Evolutionary conservation across 2,888 invertebrate genomes (phyloP), one percentile per base, ranked within the genome.

Genomic region (Tiphia femorata): DNA sequence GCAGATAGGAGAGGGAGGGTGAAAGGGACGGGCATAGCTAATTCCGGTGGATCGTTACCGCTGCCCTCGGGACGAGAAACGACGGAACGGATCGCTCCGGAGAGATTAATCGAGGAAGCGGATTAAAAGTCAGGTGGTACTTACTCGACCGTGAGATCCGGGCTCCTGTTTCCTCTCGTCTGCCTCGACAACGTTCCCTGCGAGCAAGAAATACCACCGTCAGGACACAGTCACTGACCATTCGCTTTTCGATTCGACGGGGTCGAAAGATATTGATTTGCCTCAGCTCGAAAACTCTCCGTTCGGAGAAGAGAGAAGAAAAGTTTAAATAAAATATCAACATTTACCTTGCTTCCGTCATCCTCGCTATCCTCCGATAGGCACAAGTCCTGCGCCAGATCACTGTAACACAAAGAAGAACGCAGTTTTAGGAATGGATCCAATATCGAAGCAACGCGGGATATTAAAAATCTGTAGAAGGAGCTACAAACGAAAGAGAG

Each of bases 341-440:
- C 29, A 17, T 33, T 46, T 10, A 29, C 49, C 67, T 76, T 64
- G 47, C 30, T 83, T 21, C 82, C 81, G 51, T 93, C 92, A 76
- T 93, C 93, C 72, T 94, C 93, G 76, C 93, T 93, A 81, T 93
- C 86, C 62, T 87, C 93, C 14, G 93, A 92, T 55, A 93, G 83
- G 58, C 89, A 89, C 70, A 93, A 86, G 84, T 93, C 93, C 80
- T 89, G 89, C 71, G 86, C 81, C 66, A 90, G 82, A 73, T 86
- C 86, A 48, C 88, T 87, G 84, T n/a, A 85, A 85, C 67, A 67
- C 72, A 72, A 44, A 8, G 20, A 35, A 29, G 29, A 29, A n/a
- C n/a, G n/a, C n/a, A n/a, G n/a, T n/a, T n/a, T n/a, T n/a, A n/a
- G 33, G 33, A 6, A 33, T 14, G 14, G 12, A n/a, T 33, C 33